A percentile compares a stretch with the other conserved stretches of the same genome.
phyloP scores from a whole-genome alignment of 2,797 vertebrate genomes.

The Anas acuta region DNA sequence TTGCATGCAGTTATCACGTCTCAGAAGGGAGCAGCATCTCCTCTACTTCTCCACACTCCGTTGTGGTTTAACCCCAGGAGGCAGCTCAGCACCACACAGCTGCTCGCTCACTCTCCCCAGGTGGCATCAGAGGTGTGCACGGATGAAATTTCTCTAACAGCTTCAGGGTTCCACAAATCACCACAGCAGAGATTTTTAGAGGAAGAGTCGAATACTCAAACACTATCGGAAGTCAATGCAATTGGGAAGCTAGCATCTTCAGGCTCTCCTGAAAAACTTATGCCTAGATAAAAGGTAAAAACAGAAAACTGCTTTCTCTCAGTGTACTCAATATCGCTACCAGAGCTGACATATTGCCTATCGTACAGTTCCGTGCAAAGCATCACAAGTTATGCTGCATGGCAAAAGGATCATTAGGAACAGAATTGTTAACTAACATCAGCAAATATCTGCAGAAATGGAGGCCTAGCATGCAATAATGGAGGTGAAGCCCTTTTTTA shows the following conservation, averaged over 20 bases:
- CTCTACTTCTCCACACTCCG: not conserved
- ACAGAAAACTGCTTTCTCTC: not conserved
- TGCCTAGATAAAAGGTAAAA: not conserved
- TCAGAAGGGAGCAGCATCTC: not conserved
- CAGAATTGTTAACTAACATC: not conserved
- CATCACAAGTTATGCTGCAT: not conserved
- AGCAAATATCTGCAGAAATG: conserved; percentile 25
- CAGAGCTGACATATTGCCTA: not conserved
- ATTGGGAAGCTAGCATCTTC: not conserved
- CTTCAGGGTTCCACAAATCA: not conserved
- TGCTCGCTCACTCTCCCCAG: too few species aligned
- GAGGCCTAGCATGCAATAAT: conserved; percentile 9
- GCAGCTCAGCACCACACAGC: too few species aligned
- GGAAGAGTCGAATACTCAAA: not conserved
- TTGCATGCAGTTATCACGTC: not conserved
- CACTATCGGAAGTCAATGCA: not conserved
- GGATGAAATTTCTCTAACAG: not conserved
- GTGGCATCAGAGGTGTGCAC: not conserved
- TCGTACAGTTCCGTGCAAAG: not conserved
- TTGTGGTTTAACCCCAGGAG: too few species aligned
- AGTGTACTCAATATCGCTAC: not conserved
- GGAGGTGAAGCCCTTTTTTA: conserved; percentile 24
- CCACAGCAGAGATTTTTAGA: not conserved
- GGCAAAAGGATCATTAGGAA: not conserved
- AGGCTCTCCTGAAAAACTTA: not conserved